These are phyloP conservation scores for Ophioderma brevispina DNA, from an alignment of 35 echinoderm and acorn worm genomes.

Conservation along the genomic window DNA sequence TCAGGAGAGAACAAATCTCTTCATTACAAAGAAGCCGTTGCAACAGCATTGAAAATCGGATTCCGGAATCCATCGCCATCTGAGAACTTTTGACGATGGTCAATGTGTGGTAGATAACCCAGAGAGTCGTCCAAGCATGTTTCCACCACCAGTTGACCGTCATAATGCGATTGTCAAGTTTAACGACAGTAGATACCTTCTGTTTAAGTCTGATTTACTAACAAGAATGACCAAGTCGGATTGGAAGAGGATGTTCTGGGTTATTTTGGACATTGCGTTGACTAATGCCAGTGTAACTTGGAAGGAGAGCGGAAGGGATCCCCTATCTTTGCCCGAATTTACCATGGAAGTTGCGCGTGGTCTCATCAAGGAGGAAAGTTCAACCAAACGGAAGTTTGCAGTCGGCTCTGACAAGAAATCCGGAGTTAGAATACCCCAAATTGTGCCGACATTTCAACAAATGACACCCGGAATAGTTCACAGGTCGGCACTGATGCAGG, in stretches of 20 bases:
- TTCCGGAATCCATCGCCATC: background rate
- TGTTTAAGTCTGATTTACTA: background rate
- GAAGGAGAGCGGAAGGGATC: background rate
- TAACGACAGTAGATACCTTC: background rate
- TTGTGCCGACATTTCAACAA: no score
- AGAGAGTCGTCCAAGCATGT: no score
- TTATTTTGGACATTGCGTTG: constrained; percentile 20
- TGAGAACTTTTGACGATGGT: constrained; percentile 8
- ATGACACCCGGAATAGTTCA: no score
- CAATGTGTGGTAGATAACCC: no score
- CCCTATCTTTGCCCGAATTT: background rate
- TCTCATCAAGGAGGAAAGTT: background rate
- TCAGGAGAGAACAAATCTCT: background rate
- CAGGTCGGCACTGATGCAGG: no score
- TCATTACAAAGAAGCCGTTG: constrained; percentile 10
- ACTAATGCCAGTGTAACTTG: constrained; percentile 23
- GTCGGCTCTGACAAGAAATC: background rate
- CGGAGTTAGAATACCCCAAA: background rate
- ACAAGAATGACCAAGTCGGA: constrained; percentile 12
- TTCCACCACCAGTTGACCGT: no score
- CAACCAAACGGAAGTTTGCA: background rate
- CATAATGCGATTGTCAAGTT: no score
- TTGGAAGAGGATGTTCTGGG: constrained; percentile 39
- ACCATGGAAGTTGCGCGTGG: constrained; percentile 15
- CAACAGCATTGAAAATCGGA: constrained; percentile 11